Evolutionary conservation across 2,888 invertebrate species (phyloP), one percentile per base, ranked within the genome.

Genomic region (Hemicrepidius hirtus): DNA sequence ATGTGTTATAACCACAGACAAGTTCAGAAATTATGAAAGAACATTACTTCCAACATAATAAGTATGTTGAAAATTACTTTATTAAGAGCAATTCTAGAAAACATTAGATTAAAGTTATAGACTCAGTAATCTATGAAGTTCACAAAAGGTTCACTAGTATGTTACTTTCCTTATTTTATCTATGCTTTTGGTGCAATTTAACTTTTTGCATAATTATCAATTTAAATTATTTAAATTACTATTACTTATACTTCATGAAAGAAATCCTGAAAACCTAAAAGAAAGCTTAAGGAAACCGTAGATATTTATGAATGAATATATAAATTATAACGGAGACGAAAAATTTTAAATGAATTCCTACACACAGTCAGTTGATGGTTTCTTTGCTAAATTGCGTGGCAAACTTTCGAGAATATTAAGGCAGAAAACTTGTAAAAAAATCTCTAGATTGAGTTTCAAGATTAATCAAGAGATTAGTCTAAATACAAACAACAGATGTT

Each of bases 401-500:
- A 18, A 46, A 50, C 21, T 24, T 50, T 9, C 2, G 46, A 50
- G 50, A 24, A 50, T 50, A 50, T 50, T 50, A 50, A 50, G 20
- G 50, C 18, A 10, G 9, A 46, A 46, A 20, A 50, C 24, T 21
- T 4, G 20, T 18, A 9, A 41, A 50, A 50, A 50, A 50, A 50
- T 50, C 7, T 24, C 50, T 50, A 20, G 50, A 50, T 24, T 50
- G 50, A 50, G 24, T 24, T 24, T 50, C 12, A 7, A 24, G 24
- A 50, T 50, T 50, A 50, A 50, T 50, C 50, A 50, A 50, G 50
- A 24, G 46, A 24, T 50, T 50, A 50, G 21, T 50, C 50, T 50
- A 50, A 50, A 50, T 50, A 50, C 50, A 50, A 50, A 50, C 50
- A 50, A 50, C 50, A 50, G 50, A 50, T 50, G 50, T 50, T 50